Percentiles rank a stretch among this genome's conserved stretches.
phyloP scores from a whole-genome alignment of 2,113 vertebrate genomes.

The Atractosteus spatula region DNA sequence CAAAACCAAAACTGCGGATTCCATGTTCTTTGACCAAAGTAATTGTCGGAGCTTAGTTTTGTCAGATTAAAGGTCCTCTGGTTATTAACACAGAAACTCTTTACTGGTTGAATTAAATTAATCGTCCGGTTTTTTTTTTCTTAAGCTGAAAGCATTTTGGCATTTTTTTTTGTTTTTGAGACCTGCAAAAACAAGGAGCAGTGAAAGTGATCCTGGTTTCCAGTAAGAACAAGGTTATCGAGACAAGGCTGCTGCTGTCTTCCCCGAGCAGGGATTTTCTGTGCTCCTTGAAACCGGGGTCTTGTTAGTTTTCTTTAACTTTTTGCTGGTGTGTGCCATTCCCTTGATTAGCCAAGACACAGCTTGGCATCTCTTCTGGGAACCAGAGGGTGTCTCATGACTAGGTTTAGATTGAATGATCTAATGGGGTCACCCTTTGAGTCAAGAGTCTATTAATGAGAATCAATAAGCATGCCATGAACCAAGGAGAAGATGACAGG shows the following conservation, averaged over 20 bases:
- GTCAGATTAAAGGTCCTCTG: no score
- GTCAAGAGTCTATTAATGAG: slow-evolving; percentile 59
- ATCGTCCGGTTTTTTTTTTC: no score
- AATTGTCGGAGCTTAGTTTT: no score
- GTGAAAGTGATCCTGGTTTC: no score
- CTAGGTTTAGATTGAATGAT: slow-evolving; percentile 57
- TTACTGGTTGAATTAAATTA: no score
- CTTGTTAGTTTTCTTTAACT: slow-evolving; percentile 24
- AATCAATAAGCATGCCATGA: slow-evolving; percentile 59
- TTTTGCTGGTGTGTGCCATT: slow-evolving; percentile 27
- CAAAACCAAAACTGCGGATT: no score
- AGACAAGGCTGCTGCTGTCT: background rate
- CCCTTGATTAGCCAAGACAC: slow-evolving; percentile 49
- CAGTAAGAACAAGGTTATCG: no score
- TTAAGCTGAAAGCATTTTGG: no score
- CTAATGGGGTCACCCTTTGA: slow-evolving; percentile 62
- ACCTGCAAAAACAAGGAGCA: no score
- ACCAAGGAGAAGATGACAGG: slow-evolving; percentile 41
- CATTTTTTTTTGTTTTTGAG: no score
- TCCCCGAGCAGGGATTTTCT: background rate
- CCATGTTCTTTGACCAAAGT: no score
- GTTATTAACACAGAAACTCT: no score
- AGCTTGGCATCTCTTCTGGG: slow-evolving; percentile 51
- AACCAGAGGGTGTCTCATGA: slow-evolving; percentile 44
- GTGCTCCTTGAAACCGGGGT: slow-evolving; percentile 3